These are phyloP conservation scores for Heteropelma amictum DNA, from an alignment of 2,888 invertebrate species.

Conservation along the genomic window DNA sequence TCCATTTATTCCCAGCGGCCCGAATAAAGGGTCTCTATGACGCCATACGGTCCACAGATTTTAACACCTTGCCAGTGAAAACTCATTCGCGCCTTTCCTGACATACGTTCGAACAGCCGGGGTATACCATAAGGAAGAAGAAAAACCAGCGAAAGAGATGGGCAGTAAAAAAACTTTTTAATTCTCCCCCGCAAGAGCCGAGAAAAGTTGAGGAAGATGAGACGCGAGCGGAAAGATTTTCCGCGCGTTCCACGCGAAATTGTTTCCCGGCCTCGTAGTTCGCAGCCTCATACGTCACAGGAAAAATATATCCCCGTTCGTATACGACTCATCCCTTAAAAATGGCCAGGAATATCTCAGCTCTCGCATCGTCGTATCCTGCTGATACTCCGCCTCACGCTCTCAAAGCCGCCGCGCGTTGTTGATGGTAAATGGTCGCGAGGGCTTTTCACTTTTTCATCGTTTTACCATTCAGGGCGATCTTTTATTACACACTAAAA, in stretches of 20 bases:
- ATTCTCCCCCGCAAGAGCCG: conserved; percentile 23
- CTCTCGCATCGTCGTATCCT: conserved; percentile 23
- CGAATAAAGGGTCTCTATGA: conserved; percentile 1
- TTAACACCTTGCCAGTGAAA: conserved; percentile 15
- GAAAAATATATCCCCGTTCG: conserved; percentile 27
- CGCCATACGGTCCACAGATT: conserved; percentile 8
- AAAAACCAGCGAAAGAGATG: not conserved
- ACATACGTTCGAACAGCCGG: conserved; percentile 22
- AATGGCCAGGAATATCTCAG: conserved; percentile 30
- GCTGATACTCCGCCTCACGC: conserved; percentile 32
- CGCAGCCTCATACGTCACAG: conserved; percentile 45
- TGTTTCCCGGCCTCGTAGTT: conserved; percentile 37
- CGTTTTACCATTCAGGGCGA: conserved; percentile 58
- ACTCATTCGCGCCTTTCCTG: conserved; percentile 35
- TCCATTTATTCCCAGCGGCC: not conserved
- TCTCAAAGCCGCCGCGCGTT: not conserved
- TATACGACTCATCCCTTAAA: conserved; percentile 9
- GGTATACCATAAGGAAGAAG: conserved; percentile 9
- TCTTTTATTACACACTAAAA: conserved; percentile 67
- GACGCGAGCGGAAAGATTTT: conserved; percentile 24
- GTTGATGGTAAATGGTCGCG: conserved; percentile 41
- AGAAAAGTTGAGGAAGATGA: no score
- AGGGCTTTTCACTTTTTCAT: conserved; percentile 23
- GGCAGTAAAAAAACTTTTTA: conserved; percentile 52
- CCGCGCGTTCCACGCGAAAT: conserved; percentile 46